Evolutionary conservation across 2,888 invertebrate genomes (phyloP), one percentile per base, ranked within the genome.

Genomic region (Marronus borbonicus): DNA sequence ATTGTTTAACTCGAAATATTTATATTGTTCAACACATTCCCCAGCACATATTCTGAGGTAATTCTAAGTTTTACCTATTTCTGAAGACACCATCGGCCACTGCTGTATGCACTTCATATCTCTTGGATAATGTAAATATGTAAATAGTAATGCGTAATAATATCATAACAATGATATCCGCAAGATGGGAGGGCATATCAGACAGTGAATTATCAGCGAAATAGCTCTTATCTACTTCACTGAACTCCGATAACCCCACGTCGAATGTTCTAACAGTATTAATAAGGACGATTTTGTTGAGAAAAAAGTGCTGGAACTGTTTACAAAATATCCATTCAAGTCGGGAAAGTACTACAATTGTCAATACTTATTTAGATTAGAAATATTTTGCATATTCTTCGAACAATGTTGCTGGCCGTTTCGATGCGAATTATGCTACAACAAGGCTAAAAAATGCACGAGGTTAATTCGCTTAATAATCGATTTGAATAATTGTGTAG

Each of bases 101-200:
- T 24, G 8, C 44, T n/a, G 14, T 64, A 36, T 8, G 20, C 44
- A 44, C 2, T 44, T 7, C 1, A 55, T 55, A 55, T 55, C 55
- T 17, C 0, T 66, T 44, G 44, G 49, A 66, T 31, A 62, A 62
- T 62, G 62, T 62, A 28, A 64, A 66, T 44, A 44, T 62, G 62
- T 62, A 28, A 64, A 66, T 44, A 44, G 10, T 66, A 66, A 66
- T 66, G 49, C 44, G 66, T 66, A 66, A 66, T 66, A 44, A 66
- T 66, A 44, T 17, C 66, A 17, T 10, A 66, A 66, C 66, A 49
- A 66, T 66, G 66, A 66, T 49, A 66, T 49, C 44, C 44, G 66
- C 66, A 49, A 66, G n/a, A 31, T 3, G 24, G 31, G 44, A 66
- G 44, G 44, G 20, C 20, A 66, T 44, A 49, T 66, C 66, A 49